Conservation (phyloP, 2,113 vertebrate genomes). For the Atrichornis clamosus region DNA sequence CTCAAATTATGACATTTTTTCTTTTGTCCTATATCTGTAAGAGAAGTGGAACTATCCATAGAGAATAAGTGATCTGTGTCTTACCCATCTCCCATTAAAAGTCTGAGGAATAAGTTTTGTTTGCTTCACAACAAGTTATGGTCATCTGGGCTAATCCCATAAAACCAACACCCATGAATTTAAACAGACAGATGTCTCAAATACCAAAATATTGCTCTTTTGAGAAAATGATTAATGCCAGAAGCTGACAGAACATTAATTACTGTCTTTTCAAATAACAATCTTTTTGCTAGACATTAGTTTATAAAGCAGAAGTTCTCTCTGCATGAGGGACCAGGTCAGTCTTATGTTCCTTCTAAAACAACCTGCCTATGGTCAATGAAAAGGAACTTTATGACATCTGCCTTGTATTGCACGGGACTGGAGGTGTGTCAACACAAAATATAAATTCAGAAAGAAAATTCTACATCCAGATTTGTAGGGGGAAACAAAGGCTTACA, state of each 20-base stretch:
- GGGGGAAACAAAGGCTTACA: rapidly evolving
- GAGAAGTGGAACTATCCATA: not conserved
- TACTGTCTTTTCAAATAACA: not conserved
- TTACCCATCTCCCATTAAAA: not conserved
- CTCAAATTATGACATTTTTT: not conserved
- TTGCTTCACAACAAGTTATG: conserved; percentile 30
- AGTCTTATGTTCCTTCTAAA: not conserved
- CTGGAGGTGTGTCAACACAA: not conserved
- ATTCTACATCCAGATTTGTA: not conserved
- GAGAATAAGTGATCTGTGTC: not conserved
- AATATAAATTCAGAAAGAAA: not conserved
- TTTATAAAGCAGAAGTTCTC: not conserved
- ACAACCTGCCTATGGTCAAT: not conserved
- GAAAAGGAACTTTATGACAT: not conserved
- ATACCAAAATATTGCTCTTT: not conserved
- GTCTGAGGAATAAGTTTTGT: not conserved
- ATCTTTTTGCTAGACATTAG: not conserved
- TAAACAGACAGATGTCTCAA: conserved; percentile 55
- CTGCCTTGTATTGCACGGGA: not conserved
- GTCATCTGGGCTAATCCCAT: conserved; percentile 37
- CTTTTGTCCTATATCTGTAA: not conserved
- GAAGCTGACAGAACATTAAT: not conserved
- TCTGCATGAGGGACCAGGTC: not conserved
- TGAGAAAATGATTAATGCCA: not conserved
- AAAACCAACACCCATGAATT: conserved; percentile 63